Base-by-base conservation (phyloP, 2,888 invertebrate species). In the Hirtodrosophila duncani region DNA sequence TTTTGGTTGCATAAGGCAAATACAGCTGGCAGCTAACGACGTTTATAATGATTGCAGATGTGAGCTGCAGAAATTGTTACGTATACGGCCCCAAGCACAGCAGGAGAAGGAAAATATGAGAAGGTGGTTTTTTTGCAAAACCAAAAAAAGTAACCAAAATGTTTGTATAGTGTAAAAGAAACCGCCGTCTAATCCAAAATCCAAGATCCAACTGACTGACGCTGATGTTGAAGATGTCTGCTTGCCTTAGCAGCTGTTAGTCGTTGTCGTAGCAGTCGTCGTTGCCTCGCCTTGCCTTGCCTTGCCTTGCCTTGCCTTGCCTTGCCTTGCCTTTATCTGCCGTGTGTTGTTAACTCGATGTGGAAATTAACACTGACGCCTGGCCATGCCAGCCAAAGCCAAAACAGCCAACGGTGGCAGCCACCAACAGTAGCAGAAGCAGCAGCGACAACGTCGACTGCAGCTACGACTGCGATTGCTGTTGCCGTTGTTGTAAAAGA, bases 281-380 rank as follows among this genome's bases (percentile, higher is more conserved):
- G n/a, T n/a, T n/a, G n/a, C n/a, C n/a, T n/a, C n/a, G n/a, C 18
- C 18, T 9, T 10, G 36, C 34, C 4, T n/a, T 24, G 24, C 4
- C 24, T 24, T 5, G n/a, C n/a, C n/a, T n/a, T n/a, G n/a, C n/a
- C n/a, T n/a, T n/a, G 4, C 9, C 50, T 9, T 46, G 46, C 34
- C 30, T 36, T 29, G 23, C 13, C n/a, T 11, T 11, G 17, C 49
- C 26, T 52, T 65, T 56, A 39, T 39, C 48, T 30, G 56, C 52
- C 34, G 51, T 56, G 67, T 83, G 87, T 83, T 86, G 85, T 82
- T 84, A 83, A 82, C 81, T 82, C 86, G 84, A 83, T 84, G 86
- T 83, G 83, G 84, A 86, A 86, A 86, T 86, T 85, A 86, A 85
- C 86, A 86, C 85, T 85, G 87, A 85, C 81, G 82, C 62, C 67